Percentiles rank a stretch among this genome's conserved stretches.
Evolutionary conservation across 2,888 invertebrate genomes (phyloP).

Genomic region (Panzeria rudis): DNA sequence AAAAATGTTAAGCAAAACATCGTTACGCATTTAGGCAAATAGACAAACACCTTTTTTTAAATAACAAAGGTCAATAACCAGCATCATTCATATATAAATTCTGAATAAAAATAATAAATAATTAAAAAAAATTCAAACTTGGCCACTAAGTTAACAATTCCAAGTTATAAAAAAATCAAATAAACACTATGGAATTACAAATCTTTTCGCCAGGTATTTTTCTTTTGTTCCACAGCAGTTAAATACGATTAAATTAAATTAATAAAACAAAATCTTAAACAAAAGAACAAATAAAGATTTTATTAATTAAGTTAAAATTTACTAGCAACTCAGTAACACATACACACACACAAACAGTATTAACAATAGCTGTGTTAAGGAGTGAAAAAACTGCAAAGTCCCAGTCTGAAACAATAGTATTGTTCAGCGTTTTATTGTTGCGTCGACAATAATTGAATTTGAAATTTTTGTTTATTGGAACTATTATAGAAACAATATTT

Average conservation of each 20-base stretch:
- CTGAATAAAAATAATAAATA: not conserved
- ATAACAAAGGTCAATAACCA: slow-evolving; percentile 37
- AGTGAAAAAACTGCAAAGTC: not conserved
- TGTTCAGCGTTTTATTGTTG: slow-evolving; percentile 4
- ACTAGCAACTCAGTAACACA: not conserved
- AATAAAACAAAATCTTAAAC: not conserved
- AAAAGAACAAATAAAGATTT: slow-evolving; percentile 11
- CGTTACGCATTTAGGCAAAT: not conserved
- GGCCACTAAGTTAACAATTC: not conserved
- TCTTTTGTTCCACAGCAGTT: slow-evolving; percentile 18
- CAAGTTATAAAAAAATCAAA: not conserved
- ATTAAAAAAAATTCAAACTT: not conserved
- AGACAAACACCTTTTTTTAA: not conserved
- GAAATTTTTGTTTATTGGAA: slow-evolving; percentile 42
- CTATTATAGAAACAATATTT: slow-evolving; percentile 32
- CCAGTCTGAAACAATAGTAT: not conserved
- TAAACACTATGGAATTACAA: not conserved
- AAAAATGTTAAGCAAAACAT: not conserved
- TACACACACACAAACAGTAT: not conserved
- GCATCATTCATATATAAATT: not conserved
- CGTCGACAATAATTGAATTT: slow-evolving; percentile 36
- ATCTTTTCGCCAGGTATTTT: not conserved
- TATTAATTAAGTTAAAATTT: not conserved
- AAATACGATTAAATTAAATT: slow-evolving; percentile 27
- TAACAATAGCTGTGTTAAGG: slow-evolving; percentile 23